Evolutionary conservation across 2,113 vertebrate genomes (phyloP).

Genomic region (Campylorhamphus procurvoides): DNA sequence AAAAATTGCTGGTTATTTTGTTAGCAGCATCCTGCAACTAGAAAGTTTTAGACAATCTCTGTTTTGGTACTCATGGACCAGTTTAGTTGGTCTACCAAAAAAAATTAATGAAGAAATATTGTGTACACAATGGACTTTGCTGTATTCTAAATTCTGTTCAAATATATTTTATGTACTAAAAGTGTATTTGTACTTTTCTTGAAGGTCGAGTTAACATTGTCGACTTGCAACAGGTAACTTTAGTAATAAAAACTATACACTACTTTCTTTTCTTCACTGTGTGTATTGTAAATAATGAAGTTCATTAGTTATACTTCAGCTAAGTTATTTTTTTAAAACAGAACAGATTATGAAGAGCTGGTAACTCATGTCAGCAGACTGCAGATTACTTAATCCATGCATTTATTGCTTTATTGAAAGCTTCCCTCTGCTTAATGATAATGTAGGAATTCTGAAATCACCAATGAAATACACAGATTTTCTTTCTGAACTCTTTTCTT

Average conservation of each 20-base stretch:
- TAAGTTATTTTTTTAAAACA: neutral
- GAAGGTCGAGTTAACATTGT: constrained; percentile 95
- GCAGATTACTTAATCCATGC: neutral
- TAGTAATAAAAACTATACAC: neutral
- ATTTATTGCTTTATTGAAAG: neutral
- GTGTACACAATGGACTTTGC: neutral
- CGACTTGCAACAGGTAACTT: constrained; percentile 92
- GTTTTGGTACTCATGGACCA: neutral
- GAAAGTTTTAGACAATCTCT: neutral
- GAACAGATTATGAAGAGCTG: neutral
- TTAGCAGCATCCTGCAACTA: neutral
- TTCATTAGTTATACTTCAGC: neutral
- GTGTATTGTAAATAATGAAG: neutral
- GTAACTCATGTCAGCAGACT: neutral
- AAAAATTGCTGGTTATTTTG: neutral
- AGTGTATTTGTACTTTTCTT: constrained; percentile 48
- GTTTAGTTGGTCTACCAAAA: neutral
- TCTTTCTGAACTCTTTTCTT: neutral
- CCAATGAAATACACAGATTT: neutral
- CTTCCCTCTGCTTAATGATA: neutral
- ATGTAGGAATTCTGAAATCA: neutral
- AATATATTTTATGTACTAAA: neutral
- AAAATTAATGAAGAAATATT: neutral
- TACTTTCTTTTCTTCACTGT: neutral
- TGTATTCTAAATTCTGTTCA: neutral